Conservation (phyloP, 2,888 invertebrate species). For the Amblyteles armatorius region DNA sequence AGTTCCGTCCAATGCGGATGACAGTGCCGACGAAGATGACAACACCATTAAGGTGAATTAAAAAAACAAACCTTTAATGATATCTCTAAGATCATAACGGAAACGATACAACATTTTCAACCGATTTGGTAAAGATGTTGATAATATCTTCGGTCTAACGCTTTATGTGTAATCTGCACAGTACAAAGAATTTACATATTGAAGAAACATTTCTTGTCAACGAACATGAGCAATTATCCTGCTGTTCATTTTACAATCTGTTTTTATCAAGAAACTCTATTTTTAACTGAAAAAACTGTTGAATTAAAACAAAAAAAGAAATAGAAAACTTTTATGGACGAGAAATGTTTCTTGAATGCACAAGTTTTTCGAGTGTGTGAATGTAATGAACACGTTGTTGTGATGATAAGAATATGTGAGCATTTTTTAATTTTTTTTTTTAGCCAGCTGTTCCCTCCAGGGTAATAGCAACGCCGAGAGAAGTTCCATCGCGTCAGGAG, state of each 20-base stretch:
- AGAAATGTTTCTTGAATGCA: neutral
- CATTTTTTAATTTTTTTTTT: conserved; percentile 24
- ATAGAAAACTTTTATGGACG: neutral
- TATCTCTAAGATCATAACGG: neutral
- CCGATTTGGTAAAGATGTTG: neutral
- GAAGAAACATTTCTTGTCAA: neutral
- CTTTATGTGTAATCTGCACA: neutral
- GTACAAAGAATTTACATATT: neutral
- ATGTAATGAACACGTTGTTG: neutral
- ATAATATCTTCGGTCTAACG: neutral
- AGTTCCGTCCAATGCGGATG: conserved; percentile 82
- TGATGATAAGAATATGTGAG: neutral
- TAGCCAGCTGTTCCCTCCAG: conserved; percentile 91
- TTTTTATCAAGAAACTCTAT: neutral
- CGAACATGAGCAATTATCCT: neutral
- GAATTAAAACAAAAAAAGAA: too few relatives aligned
- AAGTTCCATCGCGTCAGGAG: conserved; percentile 94
- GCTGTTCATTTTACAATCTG: neutral
- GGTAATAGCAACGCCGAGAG: conserved; percentile 91
- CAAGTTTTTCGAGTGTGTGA: neutral
- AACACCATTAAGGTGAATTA: conserved; percentile 74
- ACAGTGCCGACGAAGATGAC: conserved; percentile 83
- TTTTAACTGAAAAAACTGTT: too few relatives aligned
- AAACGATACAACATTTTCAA: neutral
- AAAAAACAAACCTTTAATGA: neutral